phyloP scores from a whole-genome alignment of 2,797 vertebrate genomes.

The Craterocephalus amniculus region DNA sequence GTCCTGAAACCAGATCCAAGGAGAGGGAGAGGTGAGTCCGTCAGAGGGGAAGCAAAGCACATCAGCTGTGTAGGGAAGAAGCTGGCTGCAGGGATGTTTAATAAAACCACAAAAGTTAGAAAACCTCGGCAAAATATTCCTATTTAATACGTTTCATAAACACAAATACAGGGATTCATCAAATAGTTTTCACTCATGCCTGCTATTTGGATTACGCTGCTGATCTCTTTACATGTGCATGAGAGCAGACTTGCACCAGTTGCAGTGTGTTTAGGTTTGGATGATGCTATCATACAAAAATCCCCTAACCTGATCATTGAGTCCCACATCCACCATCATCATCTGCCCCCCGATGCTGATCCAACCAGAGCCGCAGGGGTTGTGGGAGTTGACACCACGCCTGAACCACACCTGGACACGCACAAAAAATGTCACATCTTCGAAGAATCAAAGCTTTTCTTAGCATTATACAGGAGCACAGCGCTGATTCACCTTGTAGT shows the following conservation, averaged over 20 bases:
- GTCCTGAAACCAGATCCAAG: conserved; percentile 67
- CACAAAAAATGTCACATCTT: neutral
- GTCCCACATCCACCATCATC: conserved; percentile 93
- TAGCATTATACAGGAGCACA: neutral
- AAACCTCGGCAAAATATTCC: neutral
- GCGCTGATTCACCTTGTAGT: conserved; percentile 87
- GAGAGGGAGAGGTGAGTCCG: conserved; percentile 44
- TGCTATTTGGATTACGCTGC: neutral
- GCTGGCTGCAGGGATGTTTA: neutral
- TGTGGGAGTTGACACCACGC: conserved; percentile 95
- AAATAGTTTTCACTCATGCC: neutral
- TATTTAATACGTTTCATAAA: neutral
- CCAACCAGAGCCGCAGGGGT: conserved; percentile 95
- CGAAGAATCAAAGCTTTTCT: neutral
- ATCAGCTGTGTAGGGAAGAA: conserved; percentile 1
- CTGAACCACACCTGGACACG: conserved; percentile 93
- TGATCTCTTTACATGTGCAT: neutral
- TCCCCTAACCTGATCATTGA: conserved; percentile 90
- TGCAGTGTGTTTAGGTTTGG: neutral
- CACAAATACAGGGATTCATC: neutral
- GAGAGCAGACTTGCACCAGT: neutral
- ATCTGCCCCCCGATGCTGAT: conserved; percentile 95
- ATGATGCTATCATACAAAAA: neutral
- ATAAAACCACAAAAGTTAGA: neutral
- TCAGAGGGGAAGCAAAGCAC: conserved; percentile 23